Conservation (phyloP, 2,113 vertebrate species). For the Cyprinodon brontotheroides region DNA sequence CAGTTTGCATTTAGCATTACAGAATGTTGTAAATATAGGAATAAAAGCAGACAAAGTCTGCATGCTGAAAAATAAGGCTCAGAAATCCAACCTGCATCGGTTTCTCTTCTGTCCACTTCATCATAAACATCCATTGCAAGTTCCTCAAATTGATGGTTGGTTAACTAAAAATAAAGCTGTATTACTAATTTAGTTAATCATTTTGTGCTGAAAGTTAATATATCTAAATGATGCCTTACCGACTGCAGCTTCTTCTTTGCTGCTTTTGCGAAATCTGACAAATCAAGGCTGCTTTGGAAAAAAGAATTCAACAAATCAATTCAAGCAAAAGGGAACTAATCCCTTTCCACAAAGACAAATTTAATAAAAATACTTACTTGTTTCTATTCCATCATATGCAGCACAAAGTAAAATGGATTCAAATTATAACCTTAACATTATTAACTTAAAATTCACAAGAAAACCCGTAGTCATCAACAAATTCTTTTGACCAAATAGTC, state of each 20-base stretch:
- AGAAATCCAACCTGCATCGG: constrained; percentile 88
- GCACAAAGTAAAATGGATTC: constrained; percentile 48
- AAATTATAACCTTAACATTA: constrained; percentile 7
- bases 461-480: neutral
- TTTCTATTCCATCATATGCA: constrained; percentile 75
- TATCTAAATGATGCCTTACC: constrained; percentile 79
- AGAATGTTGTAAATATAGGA: neutral
- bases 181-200: neutral
- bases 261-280: constrained; percentile 96
- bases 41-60: neutral
- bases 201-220: neutral
- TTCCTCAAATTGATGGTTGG: constrained; percentile 98
- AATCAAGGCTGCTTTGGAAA: constrained; percentile 91
- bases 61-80: neutral
- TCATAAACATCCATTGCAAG: constrained; percentile 99
- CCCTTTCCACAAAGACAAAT: neutral
- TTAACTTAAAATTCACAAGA: neutral
- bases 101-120: constrained; percentile 97
- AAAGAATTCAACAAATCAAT: neutral
- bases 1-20: too few species aligned
- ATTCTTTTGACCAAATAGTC: neutral
- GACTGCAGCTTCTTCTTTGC: constrained; percentile 98
- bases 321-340: constrained; percentile 1
- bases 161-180: constrained; percentile 81
- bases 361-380: constrained; percentile 69